These are phyloP conservation scores for Macroglossus sobrinus DNA, from an alignment of 2,113 vertebrate genomes.

Conservation along the genomic window DNA sequence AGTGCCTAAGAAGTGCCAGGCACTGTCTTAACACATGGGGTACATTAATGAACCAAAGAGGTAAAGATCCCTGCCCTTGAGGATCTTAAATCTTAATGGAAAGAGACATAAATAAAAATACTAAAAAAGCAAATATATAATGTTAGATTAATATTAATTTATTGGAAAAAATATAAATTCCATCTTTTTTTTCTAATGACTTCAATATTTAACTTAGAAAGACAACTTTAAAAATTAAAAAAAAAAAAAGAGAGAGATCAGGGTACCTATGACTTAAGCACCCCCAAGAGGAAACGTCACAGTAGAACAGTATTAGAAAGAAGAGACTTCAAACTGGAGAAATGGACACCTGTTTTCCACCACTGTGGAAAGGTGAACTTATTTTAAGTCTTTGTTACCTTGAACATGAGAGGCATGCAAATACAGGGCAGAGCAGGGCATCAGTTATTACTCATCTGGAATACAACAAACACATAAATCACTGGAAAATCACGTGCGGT, in stretches of 20 bases:
- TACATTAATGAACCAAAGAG: not conserved
- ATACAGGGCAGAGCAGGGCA: slow-evolving; percentile 51
- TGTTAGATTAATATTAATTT: not conserved
- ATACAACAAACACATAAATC: slow-evolving; percentile 58
- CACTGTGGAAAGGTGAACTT: not conserved
- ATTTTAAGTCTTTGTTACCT: not conserved
- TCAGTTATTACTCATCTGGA: slow-evolving; percentile 58
- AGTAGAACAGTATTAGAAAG: not conserved
- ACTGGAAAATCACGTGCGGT: slow-evolving; percentile 72
- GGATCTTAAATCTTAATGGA: not conserved
- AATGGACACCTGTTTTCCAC: not conserved
- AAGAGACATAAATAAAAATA: not conserved
- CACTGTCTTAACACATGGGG: not conserved
- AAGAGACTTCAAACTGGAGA: not conserved
- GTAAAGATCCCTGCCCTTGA: not conserved
- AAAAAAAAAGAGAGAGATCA: not conserved
- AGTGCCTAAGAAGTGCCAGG: not conserved
- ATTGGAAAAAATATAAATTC: not conserved
- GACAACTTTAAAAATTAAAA: not conserved
- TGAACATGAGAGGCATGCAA: slow-evolving; percentile 27
- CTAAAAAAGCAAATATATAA: not conserved
- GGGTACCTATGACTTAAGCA: not conserved
- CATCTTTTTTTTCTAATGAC: not conserved
- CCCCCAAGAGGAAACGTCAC: not conserved
- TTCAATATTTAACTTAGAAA: slow-evolving; percentile 5